Conservation (phyloP, 2,888 invertebrate genomes). For the Papilio demoleus region DNA sequence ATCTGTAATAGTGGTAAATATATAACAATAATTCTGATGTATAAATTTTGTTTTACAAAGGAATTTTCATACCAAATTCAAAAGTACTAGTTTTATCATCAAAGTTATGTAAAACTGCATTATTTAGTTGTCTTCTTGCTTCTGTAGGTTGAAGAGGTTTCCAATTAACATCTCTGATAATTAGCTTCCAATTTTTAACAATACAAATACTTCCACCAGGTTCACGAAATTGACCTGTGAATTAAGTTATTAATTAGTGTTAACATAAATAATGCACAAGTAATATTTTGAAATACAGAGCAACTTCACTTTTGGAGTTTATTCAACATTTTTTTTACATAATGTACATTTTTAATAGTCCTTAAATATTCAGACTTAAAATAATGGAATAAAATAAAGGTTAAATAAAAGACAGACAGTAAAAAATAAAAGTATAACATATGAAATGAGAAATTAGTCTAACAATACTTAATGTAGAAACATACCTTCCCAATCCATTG, state of each 20-base stretch:
- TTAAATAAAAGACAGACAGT: too few species aligned
- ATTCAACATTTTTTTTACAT: too few species aligned
- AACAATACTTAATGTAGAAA: neutral
- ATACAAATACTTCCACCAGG: constrained; percentile 89
- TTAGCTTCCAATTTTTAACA: constrained; percentile 90
- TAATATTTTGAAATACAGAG: too few species aligned
- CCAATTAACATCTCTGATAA: constrained; percentile 91
- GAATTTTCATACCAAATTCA: constrained; percentile 76
- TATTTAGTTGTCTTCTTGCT: constrained; percentile 93
- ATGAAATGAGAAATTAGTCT: too few species aligned
- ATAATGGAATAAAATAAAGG: too few species aligned
- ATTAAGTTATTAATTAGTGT: constrained; percentile 32
- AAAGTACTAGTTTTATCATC: constrained; percentile 80
- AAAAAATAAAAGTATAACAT: too few species aligned
- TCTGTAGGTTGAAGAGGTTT: constrained; percentile 91
- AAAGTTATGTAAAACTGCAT: constrained; percentile 87
- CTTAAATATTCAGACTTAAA: neutral
- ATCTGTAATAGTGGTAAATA: constrained; percentile 61
- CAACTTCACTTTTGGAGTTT: too few species aligned
- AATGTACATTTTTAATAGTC: too few species aligned
- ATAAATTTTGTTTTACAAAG: neutral
- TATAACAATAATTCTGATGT: constrained; percentile 10
- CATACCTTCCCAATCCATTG: constrained; percentile 82
- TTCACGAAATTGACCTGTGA: constrained; percentile 91
- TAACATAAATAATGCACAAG: too few species aligned